Evolutionary conservation across 2,888 invertebrate genomes (phyloP).

Genomic region (Nephrotoma flavescens): DNA sequence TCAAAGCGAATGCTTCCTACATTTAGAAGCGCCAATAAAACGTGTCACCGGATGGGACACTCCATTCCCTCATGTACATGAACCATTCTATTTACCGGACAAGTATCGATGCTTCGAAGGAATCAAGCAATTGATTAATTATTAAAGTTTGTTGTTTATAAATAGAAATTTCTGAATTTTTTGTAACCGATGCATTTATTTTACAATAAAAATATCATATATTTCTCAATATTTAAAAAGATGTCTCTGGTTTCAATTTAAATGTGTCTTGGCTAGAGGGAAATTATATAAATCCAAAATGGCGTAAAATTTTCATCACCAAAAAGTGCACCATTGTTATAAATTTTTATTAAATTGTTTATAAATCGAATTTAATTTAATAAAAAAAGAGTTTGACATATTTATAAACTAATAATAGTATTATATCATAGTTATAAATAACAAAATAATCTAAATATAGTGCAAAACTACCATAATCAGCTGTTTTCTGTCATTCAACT

Average conservation of each 20-base stretch:
- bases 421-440: not conserved
- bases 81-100: slow-evolving; percentile 91
- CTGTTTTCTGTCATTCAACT: not conserved
- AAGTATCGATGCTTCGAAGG: slow-evolving; percentile 82
- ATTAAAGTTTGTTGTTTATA: slow-evolving; percentile 31
- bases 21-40: slow-evolving; percentile 82
- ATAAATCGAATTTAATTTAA: not conserved
- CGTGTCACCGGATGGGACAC: slow-evolving; percentile 90
- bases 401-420: not conserved
- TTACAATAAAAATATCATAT: not conserved
- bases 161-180: not conserved
- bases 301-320: not conserved
- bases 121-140: slow-evolving; percentile 59
- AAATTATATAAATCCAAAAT: not conserved
- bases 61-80: slow-evolving; percentile 93
- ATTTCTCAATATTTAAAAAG: not conserved
- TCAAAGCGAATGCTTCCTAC: slow-evolving; percentile 88
- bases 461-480: not conserved
- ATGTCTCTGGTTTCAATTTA: not conserved
- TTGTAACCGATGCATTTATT: slow-evolving; percentile 24
- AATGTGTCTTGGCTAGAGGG: not conserved
- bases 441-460: not conserved
- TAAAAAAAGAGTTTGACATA: not conserved
- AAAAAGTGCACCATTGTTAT: not conserved
- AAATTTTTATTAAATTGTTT: not conserved